phyloP scores from a whole-genome alignment of 2,113 vertebrate species.

The Falco punctatus region DNA sequence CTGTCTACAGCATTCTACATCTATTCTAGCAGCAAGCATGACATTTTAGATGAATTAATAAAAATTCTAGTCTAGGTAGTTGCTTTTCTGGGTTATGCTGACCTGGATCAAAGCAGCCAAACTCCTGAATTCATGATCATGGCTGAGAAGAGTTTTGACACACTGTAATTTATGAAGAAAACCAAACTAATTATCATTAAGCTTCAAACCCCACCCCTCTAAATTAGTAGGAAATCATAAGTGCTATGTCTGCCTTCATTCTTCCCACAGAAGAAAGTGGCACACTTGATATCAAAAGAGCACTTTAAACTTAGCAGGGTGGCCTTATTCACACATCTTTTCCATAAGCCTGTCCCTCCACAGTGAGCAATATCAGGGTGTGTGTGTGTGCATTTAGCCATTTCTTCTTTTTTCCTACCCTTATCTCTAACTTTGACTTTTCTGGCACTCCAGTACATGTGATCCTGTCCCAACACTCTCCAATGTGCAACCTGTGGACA shows the following conservation, averaged over 20 bases:
- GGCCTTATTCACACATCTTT: constrained; percentile 20
- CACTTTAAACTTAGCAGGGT: constrained; percentile 27
- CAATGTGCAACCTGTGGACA: not conserved
- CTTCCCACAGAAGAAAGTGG: not conserved
- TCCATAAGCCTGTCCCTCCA: not conserved
- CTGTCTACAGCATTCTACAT: not conserved
- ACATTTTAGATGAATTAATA: not conserved
- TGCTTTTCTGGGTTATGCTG: not conserved
- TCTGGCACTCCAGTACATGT: not conserved
- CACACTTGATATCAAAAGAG: constrained; percentile 7
- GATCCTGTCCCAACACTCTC: not conserved
- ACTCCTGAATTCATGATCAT: fast-evolving
- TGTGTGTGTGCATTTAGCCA: not conserved
- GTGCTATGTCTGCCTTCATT: not conserved
- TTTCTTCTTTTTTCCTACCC: not conserved
- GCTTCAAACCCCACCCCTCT: not conserved
- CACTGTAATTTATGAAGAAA: not conserved
- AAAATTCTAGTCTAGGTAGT: not conserved
- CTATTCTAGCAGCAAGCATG: not conserved
- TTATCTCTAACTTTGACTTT: not conserved
- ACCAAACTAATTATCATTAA: not conserved
- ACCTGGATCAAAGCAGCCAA: not conserved
- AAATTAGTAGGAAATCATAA: not conserved
- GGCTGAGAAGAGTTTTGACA: not conserved
- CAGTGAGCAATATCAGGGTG: not conserved